Percentiles rank a stretch among this genome's conserved stretches.
Evolutionary conservation across 2,888 invertebrate genomes (phyloP).

Genomic region (Philopedon plagiatum): DNA sequence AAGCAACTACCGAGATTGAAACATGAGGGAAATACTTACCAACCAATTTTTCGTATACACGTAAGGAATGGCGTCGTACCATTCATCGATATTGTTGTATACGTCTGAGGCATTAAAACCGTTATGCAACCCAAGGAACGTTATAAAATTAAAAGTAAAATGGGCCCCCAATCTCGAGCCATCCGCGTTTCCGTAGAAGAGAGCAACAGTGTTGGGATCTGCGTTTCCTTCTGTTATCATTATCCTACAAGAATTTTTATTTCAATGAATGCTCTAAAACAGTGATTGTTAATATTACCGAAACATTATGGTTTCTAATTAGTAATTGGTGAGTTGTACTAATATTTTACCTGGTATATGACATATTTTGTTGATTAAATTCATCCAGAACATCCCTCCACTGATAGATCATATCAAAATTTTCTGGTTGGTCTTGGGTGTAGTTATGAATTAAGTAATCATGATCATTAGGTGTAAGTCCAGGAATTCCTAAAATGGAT

Average conservation of each 20-base stretch:
- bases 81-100: constrained; percentile 75
- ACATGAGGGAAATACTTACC: constrained; percentile 6
- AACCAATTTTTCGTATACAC: constrained; percentile 27
- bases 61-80: constrained; percentile 75
- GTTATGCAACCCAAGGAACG: constrained; percentile 60
- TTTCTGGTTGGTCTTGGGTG: constrained; percentile 73
- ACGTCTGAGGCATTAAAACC: constrained; percentile 70
- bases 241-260: constrained; percentile 69
- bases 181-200: constrained; percentile 76
- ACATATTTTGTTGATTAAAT: constrained; percentile 62
- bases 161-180: constrained; percentile 74
- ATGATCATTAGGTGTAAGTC: constrained; percentile 72
- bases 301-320: no score
- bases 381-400: constrained; percentile 77
- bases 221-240: constrained; percentile 86
- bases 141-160: constrained; percentile 84
- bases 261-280: background rate
- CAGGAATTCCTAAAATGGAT: constrained; percentile 3
- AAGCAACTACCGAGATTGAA: no score
- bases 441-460: constrained; percentile 76
- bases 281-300: no score
- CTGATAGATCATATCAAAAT: constrained; percentile 76
- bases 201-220: constrained; percentile 73
- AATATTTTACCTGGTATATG: constrained; percentile 4
- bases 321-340: background rate